Evolutionary conservation across 2,797 vertebrate species (phyloP).

Genomic region (Eulemur coronatus): DNA sequence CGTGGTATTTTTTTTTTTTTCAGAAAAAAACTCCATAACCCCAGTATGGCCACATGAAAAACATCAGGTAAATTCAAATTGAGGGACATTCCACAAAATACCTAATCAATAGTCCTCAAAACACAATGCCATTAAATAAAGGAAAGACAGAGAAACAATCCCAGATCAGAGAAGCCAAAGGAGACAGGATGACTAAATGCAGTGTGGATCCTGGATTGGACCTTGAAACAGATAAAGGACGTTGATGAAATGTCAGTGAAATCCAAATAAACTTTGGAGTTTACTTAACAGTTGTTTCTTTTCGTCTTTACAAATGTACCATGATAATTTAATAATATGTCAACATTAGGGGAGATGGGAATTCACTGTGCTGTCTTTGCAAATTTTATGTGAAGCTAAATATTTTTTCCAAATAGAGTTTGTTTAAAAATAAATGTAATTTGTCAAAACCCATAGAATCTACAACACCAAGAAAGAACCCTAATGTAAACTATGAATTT

Average conservation of each 20-base stretch:
- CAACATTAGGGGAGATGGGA: background rate
- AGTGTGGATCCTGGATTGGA: background rate
- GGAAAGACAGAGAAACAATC: background rate
- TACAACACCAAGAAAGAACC: background rate
- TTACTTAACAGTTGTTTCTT: background rate
- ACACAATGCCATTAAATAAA: background rate
- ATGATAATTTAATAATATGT: background rate
- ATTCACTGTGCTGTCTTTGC: background rate
- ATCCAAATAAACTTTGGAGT: background rate
- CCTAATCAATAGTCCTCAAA: background rate
- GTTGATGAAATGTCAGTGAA: background rate
- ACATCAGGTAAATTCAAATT: background rate
- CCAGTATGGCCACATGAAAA: background rate
- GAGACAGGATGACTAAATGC: background rate
- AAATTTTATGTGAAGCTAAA: background rate
- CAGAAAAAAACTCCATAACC: background rate
- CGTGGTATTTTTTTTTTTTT: background rate
- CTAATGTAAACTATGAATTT: background rate
- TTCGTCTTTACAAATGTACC: background rate
- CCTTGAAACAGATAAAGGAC: background rate
- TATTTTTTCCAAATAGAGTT: background rate
- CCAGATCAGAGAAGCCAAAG: background rate
- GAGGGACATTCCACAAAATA: background rate
- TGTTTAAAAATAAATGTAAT: background rate
- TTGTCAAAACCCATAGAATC: background rate